These are phyloP conservation scores for Apis mellifera DNA, from an alignment of 1,140 invertebrate species.

Conservation along the genomic window DNA sequence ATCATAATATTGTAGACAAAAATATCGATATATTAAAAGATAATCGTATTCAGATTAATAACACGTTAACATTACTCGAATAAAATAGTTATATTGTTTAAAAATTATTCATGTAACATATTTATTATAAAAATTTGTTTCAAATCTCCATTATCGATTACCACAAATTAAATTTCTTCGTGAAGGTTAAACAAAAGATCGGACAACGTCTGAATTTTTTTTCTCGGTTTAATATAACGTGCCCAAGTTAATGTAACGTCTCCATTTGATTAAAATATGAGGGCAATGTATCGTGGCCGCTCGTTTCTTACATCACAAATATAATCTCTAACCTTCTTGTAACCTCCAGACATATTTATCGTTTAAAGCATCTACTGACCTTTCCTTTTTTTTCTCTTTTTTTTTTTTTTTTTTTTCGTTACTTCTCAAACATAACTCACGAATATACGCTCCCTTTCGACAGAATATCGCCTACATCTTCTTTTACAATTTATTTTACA, in stretches of 20 bases:
- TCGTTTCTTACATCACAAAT: neutral
- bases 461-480: conserved; percentile 7
- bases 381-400: conserved; percentile 1
- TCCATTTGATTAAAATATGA: conserved; percentile 48
- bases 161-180: neutral
- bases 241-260: neutral
- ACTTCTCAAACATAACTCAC: no score
- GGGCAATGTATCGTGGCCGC: conserved; percentile 21
- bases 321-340: conserved; percentile 44
- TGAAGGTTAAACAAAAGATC: neutral
- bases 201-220: no score
- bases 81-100: no score
- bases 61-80: no score
- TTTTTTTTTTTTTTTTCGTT: conserved; percentile 1
- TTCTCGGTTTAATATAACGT: neutral
- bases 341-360: conserved; percentile 49
- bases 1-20: no score
- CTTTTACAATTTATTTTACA: neutral
- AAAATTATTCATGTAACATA: no score
- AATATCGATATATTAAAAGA: no score
- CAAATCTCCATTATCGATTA: no score
- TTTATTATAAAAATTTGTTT: neutral
- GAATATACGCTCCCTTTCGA: no score
- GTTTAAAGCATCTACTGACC: neutral
- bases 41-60: no score